Conservation (phyloP, 2,797 vertebrate genomes). For the Diplodus sargus region DNA sequence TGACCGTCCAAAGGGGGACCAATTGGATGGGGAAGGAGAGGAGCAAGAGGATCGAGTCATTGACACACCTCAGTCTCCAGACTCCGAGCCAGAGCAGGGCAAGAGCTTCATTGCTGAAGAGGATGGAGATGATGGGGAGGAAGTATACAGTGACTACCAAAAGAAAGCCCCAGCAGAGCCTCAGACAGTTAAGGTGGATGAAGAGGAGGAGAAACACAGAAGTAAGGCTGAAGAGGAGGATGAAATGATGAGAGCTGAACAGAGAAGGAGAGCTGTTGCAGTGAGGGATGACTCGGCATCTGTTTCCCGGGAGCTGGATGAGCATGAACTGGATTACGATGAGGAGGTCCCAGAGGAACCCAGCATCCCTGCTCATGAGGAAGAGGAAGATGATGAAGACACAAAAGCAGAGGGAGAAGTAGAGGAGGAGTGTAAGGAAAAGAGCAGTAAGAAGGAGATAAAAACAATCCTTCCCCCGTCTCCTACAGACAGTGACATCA, state of each 20-base stretch:
- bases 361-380: constrained; percentile 79
- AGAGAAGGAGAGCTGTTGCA: constrained; percentile 75
- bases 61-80: constrained; percentile 88
- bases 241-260: constrained; percentile 54
- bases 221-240: constrained; percentile 83
- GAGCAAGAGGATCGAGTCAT: constrained; percentile 78
- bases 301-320: constrained; percentile 94
- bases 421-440: constrained; percentile 76
- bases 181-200: constrained; percentile 69
- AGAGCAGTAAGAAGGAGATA: constrained; percentile 76
- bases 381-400: constrained; percentile 89
- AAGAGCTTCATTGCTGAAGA: constrained; percentile 72
- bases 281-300: constrained; percentile 92
- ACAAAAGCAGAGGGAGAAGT: constrained; percentile 83
- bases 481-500: constrained; percentile 69
- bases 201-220: constrained; percentile 80
- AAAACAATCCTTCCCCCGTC: constrained; percentile 82
- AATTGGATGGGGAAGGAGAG: constrained; percentile 45
- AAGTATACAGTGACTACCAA: constrained; percentile 38
- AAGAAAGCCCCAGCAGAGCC: constrained; percentile 19
- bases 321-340: constrained; percentile 97
- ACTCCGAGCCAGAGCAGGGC: constrained; percentile 85
- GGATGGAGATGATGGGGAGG: constrained; percentile 66
- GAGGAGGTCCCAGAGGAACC: constrained; percentile 97
- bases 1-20: constrained; percentile 42